Evolutionary conservation across 2,113 vertebrate species (phyloP).

Genomic region (Anguilla rostrata): DNA sequence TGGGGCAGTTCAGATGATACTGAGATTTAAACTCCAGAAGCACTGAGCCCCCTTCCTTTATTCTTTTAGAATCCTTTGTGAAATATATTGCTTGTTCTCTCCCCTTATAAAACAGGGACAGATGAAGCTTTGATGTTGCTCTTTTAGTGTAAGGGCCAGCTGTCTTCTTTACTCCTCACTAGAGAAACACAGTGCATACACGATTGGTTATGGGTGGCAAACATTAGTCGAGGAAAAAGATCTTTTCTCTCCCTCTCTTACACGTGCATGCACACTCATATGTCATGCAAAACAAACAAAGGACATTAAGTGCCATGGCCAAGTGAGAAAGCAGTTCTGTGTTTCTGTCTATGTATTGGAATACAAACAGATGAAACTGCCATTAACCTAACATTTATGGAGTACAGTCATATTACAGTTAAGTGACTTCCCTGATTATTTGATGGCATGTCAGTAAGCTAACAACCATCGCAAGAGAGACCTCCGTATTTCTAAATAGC

Average conservation of each 20-base stretch:
- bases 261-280: background rate
- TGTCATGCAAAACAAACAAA: background rate
- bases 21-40: background rate
- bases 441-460: background rate
- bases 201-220: background rate
- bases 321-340: background rate
- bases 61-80: constrained; percentile 12
- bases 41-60: background rate
- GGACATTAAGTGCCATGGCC: background rate
- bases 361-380: background rate
- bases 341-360: background rate
- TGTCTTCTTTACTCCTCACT: background rate
- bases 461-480: background rate
- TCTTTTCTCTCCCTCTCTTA: background rate
- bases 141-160: background rate
- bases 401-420: background rate
- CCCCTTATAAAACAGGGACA: background rate
- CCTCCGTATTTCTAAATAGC: too few relatives aligned
- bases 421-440: background rate
- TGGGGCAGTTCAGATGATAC: background rate
- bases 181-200: background rate
- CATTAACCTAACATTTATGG: background rate
- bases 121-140: constrained; percentile 9
- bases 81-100: background rate
- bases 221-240: background rate